Conservation (phyloP, 2,113 vertebrate species). For the Saccopteryx bilineata region DNA sequence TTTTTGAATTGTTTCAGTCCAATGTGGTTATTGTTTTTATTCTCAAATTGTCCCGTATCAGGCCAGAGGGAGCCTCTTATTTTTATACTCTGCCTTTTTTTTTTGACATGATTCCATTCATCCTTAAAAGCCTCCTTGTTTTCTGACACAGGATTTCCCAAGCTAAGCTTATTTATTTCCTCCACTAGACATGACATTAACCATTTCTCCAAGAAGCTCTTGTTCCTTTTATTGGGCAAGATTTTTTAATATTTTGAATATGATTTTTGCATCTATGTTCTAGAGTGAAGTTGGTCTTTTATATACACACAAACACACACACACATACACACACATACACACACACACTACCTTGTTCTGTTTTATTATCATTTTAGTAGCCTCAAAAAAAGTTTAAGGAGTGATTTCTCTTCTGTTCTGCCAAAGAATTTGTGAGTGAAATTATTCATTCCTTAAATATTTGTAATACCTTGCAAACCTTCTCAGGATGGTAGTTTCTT, state of each 20-base stretch:
- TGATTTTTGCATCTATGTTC: slow-evolving; percentile 22
- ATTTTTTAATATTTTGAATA: slow-evolving; percentile 10
- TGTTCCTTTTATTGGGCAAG: background rate
- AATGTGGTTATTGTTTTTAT: background rate
- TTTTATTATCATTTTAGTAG: slow-evolving; percentile 51
- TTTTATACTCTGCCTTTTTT: background rate
- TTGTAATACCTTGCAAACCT: slow-evolving; percentile 1
- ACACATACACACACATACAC: background rate
- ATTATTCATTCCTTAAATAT: background rate
- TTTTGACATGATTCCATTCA: background rate
- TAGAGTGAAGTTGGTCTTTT: background rate
- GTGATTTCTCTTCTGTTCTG: background rate
- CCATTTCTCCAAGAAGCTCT: slow-evolving; percentile 37
- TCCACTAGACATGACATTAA: background rate
- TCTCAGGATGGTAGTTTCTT: slow-evolving; percentile 15
- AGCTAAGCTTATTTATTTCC: background rate
- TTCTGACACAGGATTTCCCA: background rate
- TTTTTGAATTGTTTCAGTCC: background rate
- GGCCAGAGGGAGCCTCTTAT: background rate
- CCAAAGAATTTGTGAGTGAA: background rate
- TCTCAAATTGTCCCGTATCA: background rate
- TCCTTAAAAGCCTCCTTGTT: slow-evolving; percentile 10
- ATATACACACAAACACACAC: background rate
- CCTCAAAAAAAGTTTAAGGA: background rate
- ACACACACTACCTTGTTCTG: background rate